Percentiles rank a stretch among this genome's conserved stretches.
These are phyloP conservation scores for Enteromius anoplus DNA, from an alignment of 2,797 vertebrate species.

Conservation along the genomic window DNA sequence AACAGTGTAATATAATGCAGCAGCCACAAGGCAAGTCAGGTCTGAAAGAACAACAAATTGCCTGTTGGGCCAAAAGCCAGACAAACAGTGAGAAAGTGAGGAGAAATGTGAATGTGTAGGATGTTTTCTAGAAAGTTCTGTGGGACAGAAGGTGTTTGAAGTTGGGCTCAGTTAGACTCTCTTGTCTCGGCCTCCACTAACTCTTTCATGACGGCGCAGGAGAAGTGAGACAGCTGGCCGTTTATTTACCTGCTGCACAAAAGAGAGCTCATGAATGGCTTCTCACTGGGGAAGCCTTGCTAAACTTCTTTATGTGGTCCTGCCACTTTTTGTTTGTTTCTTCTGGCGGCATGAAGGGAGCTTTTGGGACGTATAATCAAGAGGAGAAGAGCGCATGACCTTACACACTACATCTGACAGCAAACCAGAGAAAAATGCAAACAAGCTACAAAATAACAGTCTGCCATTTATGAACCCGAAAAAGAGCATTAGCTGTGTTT, in stretches of 20 bases:
- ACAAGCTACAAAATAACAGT: slow-evolving; percentile 19
- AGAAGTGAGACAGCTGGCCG: slow-evolving; percentile 53
- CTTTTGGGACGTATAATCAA: slow-evolving; percentile 15
- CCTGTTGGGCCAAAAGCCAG: neutral
- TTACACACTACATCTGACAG: slow-evolving; percentile 18
- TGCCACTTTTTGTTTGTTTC: slow-evolving; percentile 18
- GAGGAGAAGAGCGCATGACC: slow-evolving; percentile 34
- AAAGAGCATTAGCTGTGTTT: slow-evolving; percentile 30
- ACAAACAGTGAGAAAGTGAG: neutral
- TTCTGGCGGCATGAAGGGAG: neutral
- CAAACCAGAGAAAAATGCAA: slow-evolving; percentile 11
- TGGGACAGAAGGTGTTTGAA: slow-evolving; percentile 46
- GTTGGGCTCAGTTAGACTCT: slow-evolving; percentile 25
- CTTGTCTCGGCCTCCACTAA: slow-evolving; percentile 25
- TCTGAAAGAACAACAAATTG: neutral
- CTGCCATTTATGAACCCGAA: slow-evolving; percentile 3
- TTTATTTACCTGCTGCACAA: slow-evolving; percentile 47
- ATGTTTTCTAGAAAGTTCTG: neutral
- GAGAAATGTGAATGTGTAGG: neutral
- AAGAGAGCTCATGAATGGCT: slow-evolving; percentile 38
- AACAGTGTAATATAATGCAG: neutral
- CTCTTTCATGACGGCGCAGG: slow-evolving; percentile 46
- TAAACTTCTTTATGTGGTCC: slow-evolving; percentile 12
- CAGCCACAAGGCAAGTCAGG: neutral
- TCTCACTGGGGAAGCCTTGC: slow-evolving; percentile 38